These are phyloP conservation scores for Chesias legatella DNA, from an alignment of 2,888 invertebrate species.

Conservation along the genomic window DNA sequence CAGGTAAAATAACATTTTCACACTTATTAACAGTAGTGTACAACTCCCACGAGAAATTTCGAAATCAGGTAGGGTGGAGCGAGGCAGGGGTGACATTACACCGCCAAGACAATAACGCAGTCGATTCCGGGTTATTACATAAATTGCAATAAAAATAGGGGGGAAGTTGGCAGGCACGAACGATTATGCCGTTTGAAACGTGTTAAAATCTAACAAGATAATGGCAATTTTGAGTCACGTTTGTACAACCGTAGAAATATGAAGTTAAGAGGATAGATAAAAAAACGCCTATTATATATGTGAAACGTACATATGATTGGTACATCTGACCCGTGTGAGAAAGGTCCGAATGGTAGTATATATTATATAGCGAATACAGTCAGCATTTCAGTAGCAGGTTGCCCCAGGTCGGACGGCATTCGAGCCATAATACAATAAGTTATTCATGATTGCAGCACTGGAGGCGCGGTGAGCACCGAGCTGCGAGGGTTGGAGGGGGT, in stretches of 20 bases:
- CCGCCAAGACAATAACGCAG: constrained; percentile 37
- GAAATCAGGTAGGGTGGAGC: constrained; percentile 56
- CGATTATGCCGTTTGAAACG: constrained; percentile 6
- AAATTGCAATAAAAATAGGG: constrained; percentile 41
- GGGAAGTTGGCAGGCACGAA: constrained; percentile 14
- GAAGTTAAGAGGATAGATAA: too few relatives aligned
- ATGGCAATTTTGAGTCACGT: constrained; percentile 4
- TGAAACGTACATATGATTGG: too few relatives aligned
- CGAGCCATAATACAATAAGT: constrained; percentile 57
- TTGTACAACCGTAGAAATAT: not conserved
- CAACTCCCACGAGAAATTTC: constrained; percentile 67
- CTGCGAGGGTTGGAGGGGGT: constrained; percentile 56
- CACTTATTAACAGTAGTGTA: constrained; percentile 54
- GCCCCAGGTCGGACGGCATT: constrained; percentile 66
- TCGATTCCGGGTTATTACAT: constrained; percentile 44
- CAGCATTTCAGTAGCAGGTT: constrained; percentile 51
- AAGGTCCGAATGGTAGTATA: too few relatives aligned
- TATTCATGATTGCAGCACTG: constrained; percentile 62
- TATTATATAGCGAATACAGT: too few relatives aligned
- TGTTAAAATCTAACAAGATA: constrained; percentile 9
- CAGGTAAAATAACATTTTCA: constrained; percentile 40
- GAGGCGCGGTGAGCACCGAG: constrained; percentile 43
- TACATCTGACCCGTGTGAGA: too few relatives aligned
- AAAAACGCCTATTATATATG: too few relatives aligned
- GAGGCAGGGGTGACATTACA: constrained; percentile 48